Base-by-base conservation (phyloP, 2,113 vertebrate genomes). In the Stigmatopora argus region DNA sequence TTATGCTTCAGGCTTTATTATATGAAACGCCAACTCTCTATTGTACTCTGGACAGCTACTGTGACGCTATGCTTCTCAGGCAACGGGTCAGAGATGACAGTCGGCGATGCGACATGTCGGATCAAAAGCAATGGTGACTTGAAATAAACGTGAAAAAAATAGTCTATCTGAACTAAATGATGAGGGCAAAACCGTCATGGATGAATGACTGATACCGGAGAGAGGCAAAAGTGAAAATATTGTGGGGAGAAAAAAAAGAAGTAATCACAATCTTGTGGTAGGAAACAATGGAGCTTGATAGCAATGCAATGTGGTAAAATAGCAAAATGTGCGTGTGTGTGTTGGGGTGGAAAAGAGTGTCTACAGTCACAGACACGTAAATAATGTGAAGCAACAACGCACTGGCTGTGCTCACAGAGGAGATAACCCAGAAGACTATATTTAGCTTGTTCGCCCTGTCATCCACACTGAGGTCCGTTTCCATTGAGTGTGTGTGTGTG, bases 381-480 rank as follows among this genome's bases (percentile, higher is more conserved):
- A 90, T 91, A 90, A 90, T 90, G 83, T 87, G 89, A 89, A 88
- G 89, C 84, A 89, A 90, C 85, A 85, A 82, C 83, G 75, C 81
- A 83, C 80, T 86, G 75, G 56, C 82, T 85, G 83, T 72, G 80
- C 80, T 80, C 86, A 84, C 83, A 84, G 86, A 86, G 86, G 83
- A 86, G 86, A 85, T 87, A 90, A 86, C 88, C 86, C 85, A 90
- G 85, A 84, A 88, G 88, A 85, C 85, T 92, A 90, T 90, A 91
- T 92, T 91, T 90, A 91, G 90, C 78, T 84, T 46, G 74, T 88
- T 88, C 89, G 90, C 81, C 84, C 85, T 86, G 86, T 89, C 86
- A 83, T 87, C 84, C 87, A 85, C 75, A 81, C 86, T 78, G 71
- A 88, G 84, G 85, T 86, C 83, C 87, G 86, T 87, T 88, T 86